Evolutionary conservation across 2,888 invertebrate genomes (phyloP).

Genomic region (Dasysyrphus tricinctus): DNA sequence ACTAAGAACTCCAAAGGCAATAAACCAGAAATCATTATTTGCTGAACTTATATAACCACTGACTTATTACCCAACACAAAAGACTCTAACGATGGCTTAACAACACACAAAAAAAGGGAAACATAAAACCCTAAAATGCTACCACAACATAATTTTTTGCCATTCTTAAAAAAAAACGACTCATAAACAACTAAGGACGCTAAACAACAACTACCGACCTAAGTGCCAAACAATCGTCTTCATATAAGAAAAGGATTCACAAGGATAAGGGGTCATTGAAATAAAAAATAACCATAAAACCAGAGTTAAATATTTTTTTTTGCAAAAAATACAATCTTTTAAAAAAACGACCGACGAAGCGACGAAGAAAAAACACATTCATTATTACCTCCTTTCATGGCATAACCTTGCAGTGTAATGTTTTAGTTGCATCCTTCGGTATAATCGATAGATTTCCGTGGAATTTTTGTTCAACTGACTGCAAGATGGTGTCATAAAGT

Average conservation of each 20-base stretch:
- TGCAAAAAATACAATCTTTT: background rate
- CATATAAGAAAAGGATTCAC: conserved; percentile 63
- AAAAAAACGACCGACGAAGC: conserved; percentile 20
- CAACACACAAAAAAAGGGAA: background rate
- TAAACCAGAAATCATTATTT: conserved; percentile 59
- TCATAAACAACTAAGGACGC: background rate
- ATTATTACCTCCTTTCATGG: conserved; percentile 68
- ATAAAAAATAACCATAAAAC: conserved; percentile 40
- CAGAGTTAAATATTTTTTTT: background rate
- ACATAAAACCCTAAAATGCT: conserved; percentile 67
- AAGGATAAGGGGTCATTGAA: conserved; percentile 31
- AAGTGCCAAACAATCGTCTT: conserved; percentile 49
- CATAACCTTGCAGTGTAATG: conserved; percentile 55
- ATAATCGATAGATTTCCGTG: conserved; percentile 48
- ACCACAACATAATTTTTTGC: conserved; percentile 70
- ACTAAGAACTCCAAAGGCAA: conserved; percentile 31
- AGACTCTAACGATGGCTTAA: conserved; percentile 34
- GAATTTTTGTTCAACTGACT: conserved; percentile 33
- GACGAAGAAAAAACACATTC: conserved; percentile 53
- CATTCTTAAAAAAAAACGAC: conserved; percentile 65
- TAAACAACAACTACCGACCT: conserved; percentile 55
- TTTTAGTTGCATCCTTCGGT: conserved; percentile 62
- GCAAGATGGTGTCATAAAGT: conserved; percentile 44
- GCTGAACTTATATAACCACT: conserved; percentile 71
- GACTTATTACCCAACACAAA: conserved; percentile 67